A percentile compares a stretch with the other conserved stretches of the same genome.
phyloP scores from a whole-genome alignment of 2,113 vertebrate species.

The Prietella phreatophila region DNA sequence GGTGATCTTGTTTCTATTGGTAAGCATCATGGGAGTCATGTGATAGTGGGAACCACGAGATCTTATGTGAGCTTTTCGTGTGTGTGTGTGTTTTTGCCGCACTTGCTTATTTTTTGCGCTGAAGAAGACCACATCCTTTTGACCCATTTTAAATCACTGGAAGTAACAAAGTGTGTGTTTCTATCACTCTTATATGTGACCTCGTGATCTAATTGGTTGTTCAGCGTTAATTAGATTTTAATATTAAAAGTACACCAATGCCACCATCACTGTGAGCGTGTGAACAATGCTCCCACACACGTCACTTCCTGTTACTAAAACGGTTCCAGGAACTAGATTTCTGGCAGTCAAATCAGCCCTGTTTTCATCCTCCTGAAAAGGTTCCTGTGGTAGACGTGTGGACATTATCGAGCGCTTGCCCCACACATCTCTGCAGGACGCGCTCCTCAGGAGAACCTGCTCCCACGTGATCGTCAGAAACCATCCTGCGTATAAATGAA shows the following conservation, averaged over 20 bases:
- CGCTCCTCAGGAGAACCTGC: conserved; percentile 90
- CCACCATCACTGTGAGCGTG: neutral
- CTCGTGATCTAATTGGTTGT: neutral
- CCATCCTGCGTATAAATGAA: too few relatives aligned
- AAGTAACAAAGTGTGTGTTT: neutral
- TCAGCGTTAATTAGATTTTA: neutral
- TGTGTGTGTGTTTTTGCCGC: neutral
- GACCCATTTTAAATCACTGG: neutral
- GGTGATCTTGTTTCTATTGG: conserved; percentile 93
- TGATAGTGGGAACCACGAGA: neutral
- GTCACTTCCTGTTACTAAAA: neutral
- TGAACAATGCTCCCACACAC: neutral
- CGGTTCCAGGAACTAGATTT: neutral
- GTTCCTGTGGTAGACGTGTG: neutral
- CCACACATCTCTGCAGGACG: conserved; percentile 71
- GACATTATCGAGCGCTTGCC: neutral
- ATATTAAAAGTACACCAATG: neutral
- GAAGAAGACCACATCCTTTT: neutral
- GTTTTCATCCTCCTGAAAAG: neutral
- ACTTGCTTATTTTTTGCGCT: neutral
- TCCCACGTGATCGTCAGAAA: conserved; percentile 78
- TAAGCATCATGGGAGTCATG: conserved; percentile 54
- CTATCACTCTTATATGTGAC: neutral
- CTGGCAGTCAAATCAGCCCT: neutral
- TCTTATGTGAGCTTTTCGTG: neutral